Percentiles rank a stretch among this genome's conserved stretches.
Conservation (phyloP, 2,888 invertebrate genomes). For the Tanypteryx hageni region DNA sequence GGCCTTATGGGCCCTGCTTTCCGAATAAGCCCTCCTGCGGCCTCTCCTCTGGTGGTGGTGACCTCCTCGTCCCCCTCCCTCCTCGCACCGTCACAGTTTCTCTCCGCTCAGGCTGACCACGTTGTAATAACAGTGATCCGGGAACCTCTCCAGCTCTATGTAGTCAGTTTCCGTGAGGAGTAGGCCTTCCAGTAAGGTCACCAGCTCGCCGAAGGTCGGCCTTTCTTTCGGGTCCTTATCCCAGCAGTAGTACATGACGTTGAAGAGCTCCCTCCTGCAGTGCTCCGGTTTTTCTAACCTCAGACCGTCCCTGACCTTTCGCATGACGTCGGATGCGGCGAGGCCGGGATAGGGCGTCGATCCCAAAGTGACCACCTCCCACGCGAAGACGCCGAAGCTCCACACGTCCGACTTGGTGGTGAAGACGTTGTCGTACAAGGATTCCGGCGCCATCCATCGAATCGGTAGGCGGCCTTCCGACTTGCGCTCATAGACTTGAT, state of each 20-base stretch:
- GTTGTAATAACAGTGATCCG: conserved; percentile 89
- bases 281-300: conserved; percentile 95
- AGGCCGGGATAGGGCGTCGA: conserved; percentile 97
- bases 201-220: conserved; percentile 90
- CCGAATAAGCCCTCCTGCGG: conserved; percentile 41
- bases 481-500: conserved; percentile 80
- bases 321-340: conserved; percentile 94
- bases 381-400: conserved; percentile 96
- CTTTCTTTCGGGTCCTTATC: conserved; percentile 89
- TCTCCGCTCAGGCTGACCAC: conserved; percentile 84
- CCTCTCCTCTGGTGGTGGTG: conserved; percentile 20
- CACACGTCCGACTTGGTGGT: conserved; percentile 96
- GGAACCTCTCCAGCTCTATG: conserved; percentile 93
- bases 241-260: conserved; percentile 98
- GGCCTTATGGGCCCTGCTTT: conserved; percentile 40
- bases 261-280: conserved; percentile 93
- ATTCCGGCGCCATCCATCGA: conserved; percentile 98
- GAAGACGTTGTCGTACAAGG: conserved; percentile 95
- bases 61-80: conserved; percentile 32
- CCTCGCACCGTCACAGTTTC: conserved; percentile 69
- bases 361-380: conserved; percentile 97
- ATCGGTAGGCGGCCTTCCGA: conserved; percentile 88
- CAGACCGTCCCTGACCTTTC: conserved; percentile 91
- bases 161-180: conserved; percentile 94
- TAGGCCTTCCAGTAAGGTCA: conserved; percentile 87